A percentile compares a stretch with the other conserved stretches of the same genome.
phyloP scores from a whole-genome alignment of 2,797 vertebrate species.

The Helarctos malayanus region DNA sequence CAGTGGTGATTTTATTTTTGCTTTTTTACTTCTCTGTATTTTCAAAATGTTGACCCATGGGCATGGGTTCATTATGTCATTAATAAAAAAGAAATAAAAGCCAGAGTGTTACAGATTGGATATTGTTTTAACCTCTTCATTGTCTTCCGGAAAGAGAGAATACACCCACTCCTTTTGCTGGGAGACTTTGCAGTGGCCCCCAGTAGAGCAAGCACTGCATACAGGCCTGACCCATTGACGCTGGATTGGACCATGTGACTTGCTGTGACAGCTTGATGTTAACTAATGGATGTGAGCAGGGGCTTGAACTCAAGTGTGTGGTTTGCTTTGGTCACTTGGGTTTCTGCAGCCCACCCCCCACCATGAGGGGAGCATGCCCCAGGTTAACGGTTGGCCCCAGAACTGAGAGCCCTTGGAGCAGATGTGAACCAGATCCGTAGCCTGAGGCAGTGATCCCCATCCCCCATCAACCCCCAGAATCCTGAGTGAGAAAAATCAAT shows the following conservation, averaged over 20 bases:
- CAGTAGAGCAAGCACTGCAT: neutral
- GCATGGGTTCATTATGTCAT: slow-evolving; percentile 35
- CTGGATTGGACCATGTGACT: neutral
- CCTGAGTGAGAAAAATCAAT: neutral
- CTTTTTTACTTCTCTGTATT: neutral
- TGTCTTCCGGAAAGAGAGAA: neutral
- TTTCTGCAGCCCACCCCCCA: neutral
- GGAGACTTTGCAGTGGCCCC: neutral
- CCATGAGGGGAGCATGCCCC: neutral
- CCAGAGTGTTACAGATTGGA: neutral
- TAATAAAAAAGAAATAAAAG: slow-evolving; percentile 5
- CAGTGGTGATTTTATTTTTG: neutral
- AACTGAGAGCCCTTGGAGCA: neutral
- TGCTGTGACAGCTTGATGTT: neutral
- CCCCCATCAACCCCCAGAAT: neutral
- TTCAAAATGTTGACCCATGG: slow-evolving; percentile 13
- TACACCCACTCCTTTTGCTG: neutral
- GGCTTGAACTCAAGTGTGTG: neutral
- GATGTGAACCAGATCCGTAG: neutral
- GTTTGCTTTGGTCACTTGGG: neutral
- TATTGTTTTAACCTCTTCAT: neutral
- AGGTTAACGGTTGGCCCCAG: neutral
- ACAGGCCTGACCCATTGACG: fast-evolving
- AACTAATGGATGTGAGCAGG: neutral
- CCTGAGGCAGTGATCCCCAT: neutral